Evolutionary conservation across 2,797 vertebrate genomes (phyloP), one percentile per base, ranked within the genome.

Genomic region (Aythya fuligula): DNA sequence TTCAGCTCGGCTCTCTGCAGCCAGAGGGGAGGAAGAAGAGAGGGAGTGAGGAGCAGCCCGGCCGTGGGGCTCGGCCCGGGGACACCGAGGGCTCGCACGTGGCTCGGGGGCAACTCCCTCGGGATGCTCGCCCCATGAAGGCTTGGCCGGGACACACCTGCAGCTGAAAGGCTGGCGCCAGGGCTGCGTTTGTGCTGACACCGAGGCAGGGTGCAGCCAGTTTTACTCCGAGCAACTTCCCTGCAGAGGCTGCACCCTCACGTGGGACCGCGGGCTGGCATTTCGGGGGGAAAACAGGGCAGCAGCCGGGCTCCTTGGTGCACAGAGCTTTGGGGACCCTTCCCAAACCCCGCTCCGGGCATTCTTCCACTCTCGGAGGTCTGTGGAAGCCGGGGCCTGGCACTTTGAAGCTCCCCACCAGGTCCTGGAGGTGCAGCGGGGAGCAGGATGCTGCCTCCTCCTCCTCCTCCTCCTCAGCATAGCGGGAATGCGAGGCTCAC

Each of bases 1-100:
- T 67, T 98, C 95, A 20, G 97, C 75, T 69, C 97, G 96, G 94
- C 91, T 85, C 89, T 89, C 96, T 96, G 91, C 75, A 47, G 57
- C 34, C 34, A 32, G 51, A 51, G 28, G 64, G 56, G 34, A 36
- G 34, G 32, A 82, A 21, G 66, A 75, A 74, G 49, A 41, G 28
- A 43, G 18, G 39, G 70, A 64, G n/a, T 30, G 36, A 69, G 51
- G 43, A 75, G 58, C 9, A 71, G 43, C 36, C 57, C 17, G 39
- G 39, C 7, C 8, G 21, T 39, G 67, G 22, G n/a, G 24, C n/a
- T 75, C 30, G 9, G 62, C 38, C 38, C n/a, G 16, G 38, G 36
- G 54, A 24, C 20, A 36, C 38, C 12, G 8, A 24, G 36, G 36
- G 20, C 60, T 51, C 53, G 43, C n/a, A 36, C 12, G 45, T n/a